Evolutionary conservation across 2,888 invertebrate genomes (phyloP), one percentile per base, ranked within the genome.

Genomic region (Patella ulyssiponensis): DNA sequence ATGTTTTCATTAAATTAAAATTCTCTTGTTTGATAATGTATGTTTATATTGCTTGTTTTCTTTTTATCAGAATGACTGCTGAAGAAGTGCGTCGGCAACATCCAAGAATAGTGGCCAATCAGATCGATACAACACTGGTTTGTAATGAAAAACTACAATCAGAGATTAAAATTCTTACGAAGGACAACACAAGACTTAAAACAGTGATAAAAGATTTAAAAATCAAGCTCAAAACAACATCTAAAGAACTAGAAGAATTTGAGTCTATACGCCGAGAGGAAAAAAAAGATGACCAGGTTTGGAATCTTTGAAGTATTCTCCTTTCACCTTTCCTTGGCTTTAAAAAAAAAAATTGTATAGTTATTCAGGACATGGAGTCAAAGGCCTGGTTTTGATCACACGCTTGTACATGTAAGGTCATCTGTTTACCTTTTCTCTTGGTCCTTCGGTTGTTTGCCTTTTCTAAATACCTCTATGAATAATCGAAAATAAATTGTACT

Each of bases 11-110:
- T 33, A 5, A 33, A 33, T 33, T 33, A 4, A 33, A 3, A 33
- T 44, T 44, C 1, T 44, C 9, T 44, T 9, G 44, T 44, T 44
- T 9, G 44, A 44, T 44, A 44, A 7, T 9, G 7, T 44, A 44
- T 44, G 7, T 1, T 44, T 1, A 7, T 9, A 44, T 44, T 44
- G 44, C 44, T 44, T 44, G 44, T 7, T 44, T 44, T 44, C 44
- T 44, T 44, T 33, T 44, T 7, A 44, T 7, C 44, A 87, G 87
- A 71, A 72, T 86, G 54, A 86, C 87, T 23, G 84, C 87, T 27
- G 86, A 86, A 23, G 86, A 86, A 54, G 79, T 87, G 0, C 79
- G 87, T 27, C 84, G 82, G 52, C 87, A 87, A 54, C 87, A 87
- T 70, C 87, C 87, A 0, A 80, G 87, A 9, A 82, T 81, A 4